Evolutionary conservation across 1,140 invertebrate species (phyloP).

Genomic region (Musca domestica): DNA sequence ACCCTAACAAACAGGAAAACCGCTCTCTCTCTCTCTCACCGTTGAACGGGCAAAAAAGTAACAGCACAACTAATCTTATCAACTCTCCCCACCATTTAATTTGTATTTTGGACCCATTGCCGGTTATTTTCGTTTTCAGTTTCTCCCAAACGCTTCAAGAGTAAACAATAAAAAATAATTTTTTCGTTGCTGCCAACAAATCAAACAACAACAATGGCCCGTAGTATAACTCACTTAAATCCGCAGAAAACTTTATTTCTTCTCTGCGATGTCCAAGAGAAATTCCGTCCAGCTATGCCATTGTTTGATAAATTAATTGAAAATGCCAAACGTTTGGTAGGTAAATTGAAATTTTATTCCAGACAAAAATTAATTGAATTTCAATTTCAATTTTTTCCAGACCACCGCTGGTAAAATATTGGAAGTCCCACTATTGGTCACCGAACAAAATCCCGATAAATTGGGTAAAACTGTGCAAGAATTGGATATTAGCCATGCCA

Average conservation of each 20-base stretch:
- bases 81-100: too few species aligned
- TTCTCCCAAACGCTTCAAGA: too few species aligned
- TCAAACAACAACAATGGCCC: slow-evolving; percentile 31
- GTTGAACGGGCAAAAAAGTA: too few species aligned
- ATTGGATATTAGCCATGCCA: slow-evolving; percentile 67
- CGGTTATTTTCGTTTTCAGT: too few species aligned
- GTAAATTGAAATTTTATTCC: slow-evolving; percentile 19
- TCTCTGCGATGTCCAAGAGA: slow-evolving; percentile 85
- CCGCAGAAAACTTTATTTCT: slow-evolving; percentile 62
- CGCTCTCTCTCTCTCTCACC: too few species aligned
- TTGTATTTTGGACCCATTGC: too few species aligned
- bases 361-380: neutral
- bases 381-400: slow-evolving; percentile 34
- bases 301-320: slow-evolving; percentile 76
- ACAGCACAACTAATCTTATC: too few species aligned
- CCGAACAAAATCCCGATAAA: slow-evolving; percentile 76
- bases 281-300: slow-evolving; percentile 70
- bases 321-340: slow-evolving; percentile 73
- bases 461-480: slow-evolving; percentile 78
- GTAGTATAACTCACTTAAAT: slow-evolving; percentile 27
- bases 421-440: slow-evolving; percentile 78
- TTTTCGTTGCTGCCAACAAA: neutral
- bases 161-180: too few species aligned
- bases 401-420: slow-evolving; percentile 71
- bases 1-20: too few species aligned